Base-by-base conservation (phyloP, 1,140 invertebrate species). In the Achatina immaculata region DNA sequence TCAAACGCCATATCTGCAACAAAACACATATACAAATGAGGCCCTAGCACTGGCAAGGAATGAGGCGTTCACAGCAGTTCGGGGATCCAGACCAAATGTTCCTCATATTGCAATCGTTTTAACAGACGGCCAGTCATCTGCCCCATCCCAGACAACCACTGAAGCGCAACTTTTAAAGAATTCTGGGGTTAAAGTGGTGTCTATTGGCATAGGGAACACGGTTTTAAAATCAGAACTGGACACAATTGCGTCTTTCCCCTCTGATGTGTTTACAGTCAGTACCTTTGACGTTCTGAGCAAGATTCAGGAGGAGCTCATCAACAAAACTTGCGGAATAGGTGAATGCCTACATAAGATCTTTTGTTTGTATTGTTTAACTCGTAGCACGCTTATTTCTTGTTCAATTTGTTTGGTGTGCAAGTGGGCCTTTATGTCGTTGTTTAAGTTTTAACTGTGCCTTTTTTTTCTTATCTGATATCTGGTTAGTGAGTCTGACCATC, bases 51-150 rank as follows among this genome's bases (percentile, higher is more conserved):
- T 68, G 31, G 71, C 65, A 58, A 21, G 51, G n/a, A 43, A 55
- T 36, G 43, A 40, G 4, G 65, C 48, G 1, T 75, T 75, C 34
- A 68, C 48, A 7, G 16, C 72, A 0, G 28, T 34, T 28, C 80
- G 68, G 24, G 71, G 72, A 38, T 40, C 40, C 2, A 51, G 71
- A 55, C 34, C 42, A 19, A 55, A 28, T 58, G 45, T 58, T 11
- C 40, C 65, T 1, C 11, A 72, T n/a, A 65, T 81, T 19, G 38
- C 48, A 31, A 66, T 81, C n/a, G 36, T 81, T 55, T 14, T 81
- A 3, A 81, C 80, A 16, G 72, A 81, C 62, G 80, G 80, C 31
- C 43, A 58, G 31, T 81, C 80, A 1, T 66, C 28, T 62, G 28
- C 9, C 16, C 28, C 58, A 34, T 6, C 58, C 4, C 1, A 21